A percentile compares a stretch with the other conserved stretches of the same genome.
These are phyloP conservation scores for Drosophila phalerata DNA, from an alignment of 2,888 invertebrate genomes.

Conservation along the genomic window DNA sequence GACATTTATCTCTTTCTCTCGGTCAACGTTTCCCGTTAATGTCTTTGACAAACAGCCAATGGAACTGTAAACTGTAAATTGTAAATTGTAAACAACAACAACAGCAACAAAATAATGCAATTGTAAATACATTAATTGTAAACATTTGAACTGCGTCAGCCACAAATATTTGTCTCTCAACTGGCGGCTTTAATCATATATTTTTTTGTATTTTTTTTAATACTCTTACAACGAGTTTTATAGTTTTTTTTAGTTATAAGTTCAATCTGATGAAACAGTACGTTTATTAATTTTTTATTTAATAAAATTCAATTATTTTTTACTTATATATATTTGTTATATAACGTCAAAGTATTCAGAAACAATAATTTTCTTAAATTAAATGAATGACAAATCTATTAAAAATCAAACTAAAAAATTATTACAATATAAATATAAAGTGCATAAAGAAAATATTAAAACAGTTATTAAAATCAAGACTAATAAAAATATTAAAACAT, in stretches of 20 bases:
- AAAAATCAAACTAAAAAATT: too few species aligned
- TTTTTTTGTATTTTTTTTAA: slow-evolving; percentile 33
- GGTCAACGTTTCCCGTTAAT: slow-evolving; percentile 54
- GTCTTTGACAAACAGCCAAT: slow-evolving; percentile 60
- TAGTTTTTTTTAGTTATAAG: background rate
- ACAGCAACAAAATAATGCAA: slow-evolving; percentile 67
- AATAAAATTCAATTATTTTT: background rate
- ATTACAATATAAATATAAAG: too few species aligned
- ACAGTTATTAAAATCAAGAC: too few species aligned
- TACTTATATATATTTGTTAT: background rate
- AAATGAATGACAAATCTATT: too few species aligned
- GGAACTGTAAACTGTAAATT: slow-evolving; percentile 32
- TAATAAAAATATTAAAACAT: too few species aligned
- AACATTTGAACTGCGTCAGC: slow-evolving; percentile 67
- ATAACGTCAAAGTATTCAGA: too few species aligned
- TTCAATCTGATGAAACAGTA: background rate
- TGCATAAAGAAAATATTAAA: too few species aligned
- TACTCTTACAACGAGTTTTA: slow-evolving; percentile 13
- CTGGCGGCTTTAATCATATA: slow-evolving; percentile 46
- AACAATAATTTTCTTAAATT: too few species aligned
- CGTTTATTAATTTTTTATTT: background rate
- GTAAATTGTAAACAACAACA: slow-evolving; percentile 19
- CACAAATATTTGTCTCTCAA: slow-evolving; percentile 64
- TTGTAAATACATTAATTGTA: slow-evolving; percentile 73
- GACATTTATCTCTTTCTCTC: slow-evolving; percentile 4